Base-by-base conservation (phyloP, 2,113 vertebrate genomes). In the Scatophagus argus region DNA sequence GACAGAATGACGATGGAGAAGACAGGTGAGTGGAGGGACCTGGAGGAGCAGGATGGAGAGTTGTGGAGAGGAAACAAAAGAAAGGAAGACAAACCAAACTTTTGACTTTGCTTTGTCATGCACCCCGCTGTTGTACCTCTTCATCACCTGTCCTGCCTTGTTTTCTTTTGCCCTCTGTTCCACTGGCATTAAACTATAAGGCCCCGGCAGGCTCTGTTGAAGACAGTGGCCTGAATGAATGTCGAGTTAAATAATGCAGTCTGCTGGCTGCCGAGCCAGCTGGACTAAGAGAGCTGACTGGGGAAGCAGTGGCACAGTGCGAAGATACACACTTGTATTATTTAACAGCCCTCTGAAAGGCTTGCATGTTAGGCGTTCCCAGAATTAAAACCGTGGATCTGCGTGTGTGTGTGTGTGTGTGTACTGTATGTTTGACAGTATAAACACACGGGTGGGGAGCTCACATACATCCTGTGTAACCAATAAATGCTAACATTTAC, bases 241-340 rank as follows among this genome's bases (percentile, higher is more conserved):
- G 70, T 86, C 38, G 8, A 2, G 47, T 85, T 91, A 78, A 93
- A 92, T 91, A 90, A 92, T 92, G 78, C 79, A 90, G 86, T 52
- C 56, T 64, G 68, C 52, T 25, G 79, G 62, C 66, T 43, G 74
- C 60, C 46, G 21, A 23, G 60, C 56, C 27, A 17, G 59, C 78
- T 58, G 78, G 82, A 65, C 65, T 65, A 39, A 55, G 46, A 58
- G 47, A 65, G 58, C 14, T 61, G 27, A 46, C 74, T 79, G 80
- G 61, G 69, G 65, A 68, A 49, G 63, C 67, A 66, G 79, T 54
- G 39, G 61, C 80, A 31, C 76, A 44, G 56, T 66, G 47, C 74
- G 81, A 87, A 85, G 72, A 89, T 88, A 84, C 74, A 38, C 21
- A 49, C 61, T 23, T 91, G 9, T 59, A 86, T 93, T 82, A 93